Base-by-base conservation (phyloP, 2,113 vertebrate species). In the Amphiprion ocellaris region DNA sequence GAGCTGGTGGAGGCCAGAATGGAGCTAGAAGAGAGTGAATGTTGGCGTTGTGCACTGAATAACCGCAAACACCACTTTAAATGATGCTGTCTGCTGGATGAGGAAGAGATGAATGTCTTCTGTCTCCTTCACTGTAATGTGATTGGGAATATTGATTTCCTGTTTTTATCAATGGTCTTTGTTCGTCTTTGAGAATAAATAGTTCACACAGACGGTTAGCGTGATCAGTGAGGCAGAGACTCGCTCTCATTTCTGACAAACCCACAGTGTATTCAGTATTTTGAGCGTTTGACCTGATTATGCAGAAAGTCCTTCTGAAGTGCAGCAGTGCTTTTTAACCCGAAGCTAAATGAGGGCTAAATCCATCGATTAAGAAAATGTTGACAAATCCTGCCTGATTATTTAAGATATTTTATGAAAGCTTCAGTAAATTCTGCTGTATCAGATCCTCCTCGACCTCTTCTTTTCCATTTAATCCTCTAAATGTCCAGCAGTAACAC, bases 251-350 rank as follows among this genome's bases (percentile, higher is more conserved):
- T 65, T 72, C 77, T 60, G 53, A 75, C 70, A 68, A 73, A 52
- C 21, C 64, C 52, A 4, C 33, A 3, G 47, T 28, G 58, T 23
- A 46, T 70, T 54, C 23, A 44, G 24, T 85, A 89, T 89, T 87
- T 76, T 69, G 41, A 80, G 82, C 59, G 17, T 82, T 74, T 83
- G 84, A 60, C 86, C 89, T 81, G 60, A 87, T 88, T 88, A 59
- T 6, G 30, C 30, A 6, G 30, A 3, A 26, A 26, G 26, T 26
- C 26, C 26, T 2, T 33, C 4, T 33, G 30, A 33, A 33, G 30
- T 53, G 56, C 23, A 58, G 41, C 67, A 47, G 54, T 39, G 46
- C 23, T 28, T 64, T 72, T 68, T 37, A 28, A 24, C 30, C 4
- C 58, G 28, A 55, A 63, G 62, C 62, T 47, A 75, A 59, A 81